These are phyloP conservation scores for Oreotrochilus melanogaster DNA, from an alignment of 2,113 vertebrate genomes.

Conservation along the genomic window DNA sequence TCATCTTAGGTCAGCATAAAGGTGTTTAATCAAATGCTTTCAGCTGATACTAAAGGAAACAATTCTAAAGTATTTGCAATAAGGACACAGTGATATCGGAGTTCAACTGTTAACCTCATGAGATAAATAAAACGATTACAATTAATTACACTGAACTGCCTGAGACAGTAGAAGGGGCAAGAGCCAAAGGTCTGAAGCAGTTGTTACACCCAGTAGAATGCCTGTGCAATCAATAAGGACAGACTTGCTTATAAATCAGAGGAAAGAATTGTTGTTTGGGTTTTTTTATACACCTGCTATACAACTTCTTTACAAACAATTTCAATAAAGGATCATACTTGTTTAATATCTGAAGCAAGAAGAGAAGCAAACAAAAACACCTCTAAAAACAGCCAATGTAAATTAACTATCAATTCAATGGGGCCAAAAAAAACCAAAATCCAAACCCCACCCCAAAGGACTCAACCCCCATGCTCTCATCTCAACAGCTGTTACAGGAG, in stretches of 20 bases:
- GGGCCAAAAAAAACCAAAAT: background rate
- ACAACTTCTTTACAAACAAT: constrained; percentile 42
- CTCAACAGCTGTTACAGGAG: background rate
- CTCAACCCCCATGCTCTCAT: background rate
- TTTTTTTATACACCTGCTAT: background rate
- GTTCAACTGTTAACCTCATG: background rate
- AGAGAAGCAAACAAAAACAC: background rate
- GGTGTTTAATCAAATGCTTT: background rate
- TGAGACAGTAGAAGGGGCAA: constrained; percentile 14
- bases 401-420: background rate
- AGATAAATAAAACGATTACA: constrained; percentile 59
- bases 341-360: background rate
- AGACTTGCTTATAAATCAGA: constrained; percentile 27
- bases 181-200: constrained; percentile 15
- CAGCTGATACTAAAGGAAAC: constrained; percentile 26
- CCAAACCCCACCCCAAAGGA: background rate
- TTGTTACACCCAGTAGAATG: constrained; percentile 20
- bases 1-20: background rate
- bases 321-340: background rate
- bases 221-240: background rate
- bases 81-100: background rate
- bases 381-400: background rate
- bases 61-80: background rate
- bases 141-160: constrained; percentile 55
- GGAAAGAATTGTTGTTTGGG: background rate